Evolutionary conservation across 2,888 invertebrate genomes (phyloP).

Genomic region (Empis stercorea): DNA sequence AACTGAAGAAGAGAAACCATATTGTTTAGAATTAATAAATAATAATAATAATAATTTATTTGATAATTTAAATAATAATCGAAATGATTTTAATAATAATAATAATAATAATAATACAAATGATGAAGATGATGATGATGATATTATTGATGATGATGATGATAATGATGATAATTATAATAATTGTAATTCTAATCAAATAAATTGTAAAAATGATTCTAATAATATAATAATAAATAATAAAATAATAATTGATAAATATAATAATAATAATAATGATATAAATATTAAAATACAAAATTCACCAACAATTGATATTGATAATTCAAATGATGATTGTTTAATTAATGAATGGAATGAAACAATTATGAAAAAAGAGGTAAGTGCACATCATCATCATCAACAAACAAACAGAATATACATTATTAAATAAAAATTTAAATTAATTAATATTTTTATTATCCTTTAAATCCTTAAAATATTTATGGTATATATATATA

Average conservation of each 20-base stretch:
- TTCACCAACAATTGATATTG: background rate
- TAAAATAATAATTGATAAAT: background rate
- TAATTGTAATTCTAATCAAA: background rate
- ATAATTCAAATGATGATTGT: background rate
- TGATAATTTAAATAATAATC: background rate
- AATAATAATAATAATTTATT: background rate
- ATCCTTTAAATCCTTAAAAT: background rate
- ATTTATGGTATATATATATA: too few relatives aligned
- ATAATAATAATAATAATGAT: background rate
- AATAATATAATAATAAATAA: background rate
- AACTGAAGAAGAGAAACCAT: slow-evolving; percentile 55
- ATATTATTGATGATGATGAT: background rate
- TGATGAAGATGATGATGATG: background rate
- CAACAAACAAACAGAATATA: too few relatives aligned
- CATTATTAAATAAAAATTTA: too few relatives aligned
- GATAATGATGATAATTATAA: background rate
- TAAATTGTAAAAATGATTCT: background rate
- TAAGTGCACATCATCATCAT: background rate
- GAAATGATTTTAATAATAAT: background rate
- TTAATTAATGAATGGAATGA: background rate
- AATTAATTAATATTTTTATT: background rate
- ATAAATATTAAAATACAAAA: background rate
- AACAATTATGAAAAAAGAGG: background rate
- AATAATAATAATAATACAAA: too few relatives aligned
- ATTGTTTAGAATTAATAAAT: background rate